Evolutionary conservation across 2,888 invertebrate genomes (phyloP).

Genomic region (Seladonia tumulorum): DNA sequence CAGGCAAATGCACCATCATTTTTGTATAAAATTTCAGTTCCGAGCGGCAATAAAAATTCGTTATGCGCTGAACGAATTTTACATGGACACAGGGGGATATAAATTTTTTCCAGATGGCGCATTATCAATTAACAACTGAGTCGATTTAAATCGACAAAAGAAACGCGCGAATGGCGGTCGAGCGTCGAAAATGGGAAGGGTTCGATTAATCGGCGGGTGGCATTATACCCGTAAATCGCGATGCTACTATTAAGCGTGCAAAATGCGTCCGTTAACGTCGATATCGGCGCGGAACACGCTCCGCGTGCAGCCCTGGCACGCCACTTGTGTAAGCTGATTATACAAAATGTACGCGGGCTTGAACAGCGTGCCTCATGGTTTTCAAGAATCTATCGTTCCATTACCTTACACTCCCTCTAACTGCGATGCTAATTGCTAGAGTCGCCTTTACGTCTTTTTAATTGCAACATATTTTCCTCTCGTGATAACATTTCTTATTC

Average conservation of each 20-base stretch:
- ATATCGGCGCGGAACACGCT: constrained; percentile 59
- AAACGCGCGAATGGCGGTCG: background rate
- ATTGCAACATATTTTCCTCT: background rate
- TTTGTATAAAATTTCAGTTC: background rate
- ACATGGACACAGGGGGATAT: background rate
- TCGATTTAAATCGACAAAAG: background rate
- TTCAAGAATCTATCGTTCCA: background rate
- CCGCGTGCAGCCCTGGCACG: background rate
- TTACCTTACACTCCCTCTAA: background rate
- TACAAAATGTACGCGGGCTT: constrained; percentile 42
- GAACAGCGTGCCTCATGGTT: background rate
- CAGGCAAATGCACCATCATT: background rate
- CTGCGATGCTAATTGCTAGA: constrained; percentile 6
- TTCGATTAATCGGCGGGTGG: constrained; percentile 23
- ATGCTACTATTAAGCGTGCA: constrained; percentile 56
- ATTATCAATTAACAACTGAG: background rate
- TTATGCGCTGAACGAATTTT: background rate
- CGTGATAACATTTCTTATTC: background rate
- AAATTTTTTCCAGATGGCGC: background rate
- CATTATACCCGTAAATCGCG: constrained; percentile 49
- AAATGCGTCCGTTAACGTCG: constrained; percentile 58
- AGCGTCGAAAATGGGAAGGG: background rate
- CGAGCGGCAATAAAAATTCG: background rate
- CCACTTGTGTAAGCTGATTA: constrained; percentile 51
- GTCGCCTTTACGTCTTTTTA: background rate